These are phyloP conservation scores for Pangasius sanitwongsei DNA, from an alignment of 2,797 vertebrate species.

Conservation along the genomic window DNA sequence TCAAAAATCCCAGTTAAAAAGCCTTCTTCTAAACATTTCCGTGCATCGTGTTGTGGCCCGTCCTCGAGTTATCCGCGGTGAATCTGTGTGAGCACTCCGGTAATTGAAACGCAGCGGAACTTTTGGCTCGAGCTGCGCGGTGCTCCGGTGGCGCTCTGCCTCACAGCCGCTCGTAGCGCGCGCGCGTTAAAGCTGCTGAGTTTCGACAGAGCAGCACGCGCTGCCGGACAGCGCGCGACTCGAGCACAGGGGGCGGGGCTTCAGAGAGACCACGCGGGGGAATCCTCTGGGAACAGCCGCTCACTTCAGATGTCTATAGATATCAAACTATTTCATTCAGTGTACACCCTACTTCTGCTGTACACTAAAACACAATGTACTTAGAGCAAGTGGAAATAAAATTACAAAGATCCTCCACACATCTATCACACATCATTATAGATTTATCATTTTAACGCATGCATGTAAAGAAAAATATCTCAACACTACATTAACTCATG, in stretches of 20 bases:
- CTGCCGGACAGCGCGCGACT: conserved; percentile 60
- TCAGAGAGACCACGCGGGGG: conserved; percentile 26
- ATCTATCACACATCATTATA: not conserved
- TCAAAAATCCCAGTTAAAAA: not conserved
- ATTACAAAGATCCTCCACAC: not conserved
- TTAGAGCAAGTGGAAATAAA: not conserved
- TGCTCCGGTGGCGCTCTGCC: conserved; percentile 65
- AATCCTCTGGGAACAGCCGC: conserved; percentile 50
- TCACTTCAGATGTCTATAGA: not conserved
- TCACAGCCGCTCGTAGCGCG: conserved; percentile 63
- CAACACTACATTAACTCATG: not conserved
- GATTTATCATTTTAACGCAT: not conserved
- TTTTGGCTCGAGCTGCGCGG: conserved; percentile 63
- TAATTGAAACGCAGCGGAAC: conserved; percentile 55
- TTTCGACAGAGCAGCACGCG: conserved; percentile 67
- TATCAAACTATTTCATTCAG: not conserved
- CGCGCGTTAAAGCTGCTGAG: conserved; percentile 64
- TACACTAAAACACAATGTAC: not conserved
- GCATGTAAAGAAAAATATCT: not conserved
- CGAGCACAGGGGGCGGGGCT: conserved; percentile 50
- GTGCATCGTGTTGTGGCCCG: not conserved
- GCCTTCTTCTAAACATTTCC: not conserved
- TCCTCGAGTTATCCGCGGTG: not conserved
- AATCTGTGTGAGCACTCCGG: conserved; percentile 48
- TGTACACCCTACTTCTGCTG: not conserved